phyloP scores from a whole-genome alignment of 2,797 vertebrate species.

The Phalloptychus januarius region DNA sequence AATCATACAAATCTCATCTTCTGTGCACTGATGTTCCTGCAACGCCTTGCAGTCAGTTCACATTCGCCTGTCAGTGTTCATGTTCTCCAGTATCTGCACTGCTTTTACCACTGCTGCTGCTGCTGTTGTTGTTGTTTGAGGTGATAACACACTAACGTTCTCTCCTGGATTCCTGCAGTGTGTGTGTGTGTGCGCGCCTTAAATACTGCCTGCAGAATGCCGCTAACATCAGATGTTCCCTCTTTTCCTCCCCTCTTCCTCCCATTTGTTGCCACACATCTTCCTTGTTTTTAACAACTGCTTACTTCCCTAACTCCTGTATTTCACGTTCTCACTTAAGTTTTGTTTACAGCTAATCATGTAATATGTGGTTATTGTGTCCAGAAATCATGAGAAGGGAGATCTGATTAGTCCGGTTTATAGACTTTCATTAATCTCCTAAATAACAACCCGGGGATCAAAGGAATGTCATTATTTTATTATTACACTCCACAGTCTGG shows the following conservation, averaged over 20 bases:
- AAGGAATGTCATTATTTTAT: background rate
- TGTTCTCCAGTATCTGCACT: conserved; percentile 32
- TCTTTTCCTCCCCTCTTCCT: conserved; percentile 25
- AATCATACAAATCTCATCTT: conserved; percentile 10
- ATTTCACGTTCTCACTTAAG: conserved; percentile 11
- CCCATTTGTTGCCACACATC: conserved; percentile 20
- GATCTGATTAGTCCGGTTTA: background rate
- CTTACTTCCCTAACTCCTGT: conserved; percentile 36
- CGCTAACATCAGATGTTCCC: conserved; percentile 44
- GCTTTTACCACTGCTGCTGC: conserved; percentile 23
- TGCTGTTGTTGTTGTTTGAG: conserved; percentile 16
- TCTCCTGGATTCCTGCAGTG: conserved; percentile 51
- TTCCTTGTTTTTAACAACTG: conserved; percentile 17
- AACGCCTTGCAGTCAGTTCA: conserved; percentile 22
- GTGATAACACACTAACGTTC: conserved; percentile 34
- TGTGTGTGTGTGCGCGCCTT: conserved; percentile 43
- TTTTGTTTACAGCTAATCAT: conserved; percentile 24
- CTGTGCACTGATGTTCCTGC: background rate
- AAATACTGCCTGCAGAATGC: conserved; percentile 32
- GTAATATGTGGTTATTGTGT: conserved; percentile 36
- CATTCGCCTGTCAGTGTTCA: conserved; percentile 21
- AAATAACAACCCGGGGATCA: background rate
- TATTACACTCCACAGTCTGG: background rate
- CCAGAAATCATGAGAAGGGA: conserved; percentile 33
- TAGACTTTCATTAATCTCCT: background rate